These are phyloP conservation scores for Diabrotica virgifera DNA, from an alignment of 1,140 invertebrate species.

Conservation along the genomic window DNA sequence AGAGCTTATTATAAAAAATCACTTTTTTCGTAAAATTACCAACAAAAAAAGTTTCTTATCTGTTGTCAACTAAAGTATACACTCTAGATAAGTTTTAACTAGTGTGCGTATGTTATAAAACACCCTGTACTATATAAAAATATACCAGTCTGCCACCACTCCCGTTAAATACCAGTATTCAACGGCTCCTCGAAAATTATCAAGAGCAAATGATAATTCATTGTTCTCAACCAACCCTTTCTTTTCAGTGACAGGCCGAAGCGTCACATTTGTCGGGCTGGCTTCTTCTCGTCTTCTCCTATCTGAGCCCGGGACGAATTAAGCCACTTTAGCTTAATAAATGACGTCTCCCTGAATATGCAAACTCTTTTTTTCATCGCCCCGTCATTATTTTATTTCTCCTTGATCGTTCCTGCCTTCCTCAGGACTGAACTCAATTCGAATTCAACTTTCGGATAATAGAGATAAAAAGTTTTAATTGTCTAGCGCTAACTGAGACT, in stretches of 20 bases:
- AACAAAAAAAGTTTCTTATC: too few species aligned
- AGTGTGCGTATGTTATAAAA: too few species aligned
- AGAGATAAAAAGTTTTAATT: conserved; percentile 20
- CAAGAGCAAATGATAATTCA: conserved; percentile 41
- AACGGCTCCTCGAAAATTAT: conserved; percentile 29
- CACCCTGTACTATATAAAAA: too few species aligned
- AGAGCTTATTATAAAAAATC: too few species aligned
- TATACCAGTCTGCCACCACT: background rate
- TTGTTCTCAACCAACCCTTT: conserved; percentile 19
- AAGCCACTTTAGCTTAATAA: conserved; percentile 29
- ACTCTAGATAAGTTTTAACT: too few species aligned
- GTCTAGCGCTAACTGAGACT: conserved; percentile 8
- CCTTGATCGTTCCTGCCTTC: conserved; percentile 1
- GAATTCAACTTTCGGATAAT: conserved; percentile 13
- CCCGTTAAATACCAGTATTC: background rate
- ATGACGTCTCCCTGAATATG: conserved; percentile 27
- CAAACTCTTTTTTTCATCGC: conserved; percentile 21
- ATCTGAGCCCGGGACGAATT: conserved; percentile 22
- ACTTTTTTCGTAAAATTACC: too few species aligned
- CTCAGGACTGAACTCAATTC: background rate
- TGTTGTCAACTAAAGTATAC: too few species aligned
- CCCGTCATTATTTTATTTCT: conserved; percentile 18
- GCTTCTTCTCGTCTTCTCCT: conserved; percentile 20
- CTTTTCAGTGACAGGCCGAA: conserved; percentile 16
- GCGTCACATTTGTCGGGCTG: conserved; percentile 31